These are phyloP conservation scores for Anabas testudineus DNA, from an alignment of 2,797 vertebrate genomes.

Conservation along the genomic window DNA sequence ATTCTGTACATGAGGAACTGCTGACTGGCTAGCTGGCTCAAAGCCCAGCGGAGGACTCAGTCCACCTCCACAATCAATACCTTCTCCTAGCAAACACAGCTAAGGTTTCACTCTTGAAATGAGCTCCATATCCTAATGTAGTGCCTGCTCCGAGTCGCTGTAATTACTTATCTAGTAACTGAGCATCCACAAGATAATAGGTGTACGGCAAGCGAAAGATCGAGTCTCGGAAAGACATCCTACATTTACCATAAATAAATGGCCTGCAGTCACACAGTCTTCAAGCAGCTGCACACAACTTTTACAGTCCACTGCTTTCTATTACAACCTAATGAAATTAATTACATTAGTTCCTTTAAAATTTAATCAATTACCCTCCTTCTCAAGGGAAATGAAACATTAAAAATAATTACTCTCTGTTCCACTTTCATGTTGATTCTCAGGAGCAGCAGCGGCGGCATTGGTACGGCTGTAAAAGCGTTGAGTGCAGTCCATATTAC, in stretches of 20 bases:
- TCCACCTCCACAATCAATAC: conserved; percentile 71
- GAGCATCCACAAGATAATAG: conserved; percentile 7
- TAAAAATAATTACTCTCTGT: conserved; percentile 64
- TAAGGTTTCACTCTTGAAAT: conserved; percentile 54
- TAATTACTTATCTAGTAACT: conserved; percentile 15
- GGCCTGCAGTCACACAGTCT: not conserved
- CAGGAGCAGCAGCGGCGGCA: conserved; percentile 26
- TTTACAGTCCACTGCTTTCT: conserved; percentile 26
- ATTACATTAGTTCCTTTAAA: conserved; percentile 55
- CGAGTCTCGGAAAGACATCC: not conserved
- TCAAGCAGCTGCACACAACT: conserved; percentile 20
- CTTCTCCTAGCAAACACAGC: conserved; percentile 42
- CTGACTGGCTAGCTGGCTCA: conserved; percentile 61
- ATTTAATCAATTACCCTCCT: conserved; percentile 58
- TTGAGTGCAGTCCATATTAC: conserved; percentile 50
- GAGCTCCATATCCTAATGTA: conserved; percentile 32
- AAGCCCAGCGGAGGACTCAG: conserved; percentile 51
- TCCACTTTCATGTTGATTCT: conserved; percentile 42
- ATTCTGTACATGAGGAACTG: conserved; percentile 29
- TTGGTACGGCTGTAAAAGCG: not conserved
- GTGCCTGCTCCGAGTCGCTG: conserved; percentile 17
- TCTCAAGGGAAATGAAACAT: conserved; percentile 61
- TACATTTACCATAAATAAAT: conserved; percentile 16
- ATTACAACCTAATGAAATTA: conserved; percentile 59
- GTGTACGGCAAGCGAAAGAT: not conserved